Base-by-base conservation (phyloP, 2,113 vertebrate species). In the Arothron firmamentum region DNA sequence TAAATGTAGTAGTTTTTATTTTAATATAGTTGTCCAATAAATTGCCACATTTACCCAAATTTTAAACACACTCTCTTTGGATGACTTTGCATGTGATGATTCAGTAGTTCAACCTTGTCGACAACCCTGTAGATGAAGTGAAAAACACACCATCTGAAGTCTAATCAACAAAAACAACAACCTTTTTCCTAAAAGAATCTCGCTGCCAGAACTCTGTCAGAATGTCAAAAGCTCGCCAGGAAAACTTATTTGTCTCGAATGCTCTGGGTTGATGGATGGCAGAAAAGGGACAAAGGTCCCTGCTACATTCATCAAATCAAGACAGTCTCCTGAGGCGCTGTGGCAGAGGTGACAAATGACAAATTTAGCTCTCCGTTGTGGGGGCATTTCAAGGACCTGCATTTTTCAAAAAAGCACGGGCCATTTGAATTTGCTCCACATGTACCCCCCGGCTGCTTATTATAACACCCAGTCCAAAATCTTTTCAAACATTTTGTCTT, bases 341-440 rank as follows among this genome's bases (percentile, higher is more conserved):
- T 77, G 77, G 74, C 59, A 59, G 18, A 46, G 17, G 61, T 84
- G 83, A 89, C 77, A 87, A 87, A 88, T 79, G 74, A 79, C 70
- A 38, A 51, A 45, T 51, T 49, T 52, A 59, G 46, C 45, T 41
- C 65, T 28, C 57, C 57, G 61, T 72, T 74, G 56, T 11, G 53
- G 77, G 61, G 65, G 51, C 67, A 55, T 38, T 38, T 38, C 34
- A 38, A 38, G 34, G 34, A 38, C 34, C 34, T 12, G 12, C 9
- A 38, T 38, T 38, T 38, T 38, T 38, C 12, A 38, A 38, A 38
- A 19, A 74, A 45, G 38, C 41, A 74, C 41, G 67, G 54, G 59
- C 50, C 59, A 49, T 58, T 74, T 65, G 49, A 51, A 72, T 45
- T 69, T 75, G 48, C 72, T 77, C 78, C 58, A 51, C 50, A 19